Evolutionary conservation across 2,888 invertebrate genomes (phyloP), one percentile per base, ranked within the genome.

Genomic region (Luffia ferchaultella): DNA sequence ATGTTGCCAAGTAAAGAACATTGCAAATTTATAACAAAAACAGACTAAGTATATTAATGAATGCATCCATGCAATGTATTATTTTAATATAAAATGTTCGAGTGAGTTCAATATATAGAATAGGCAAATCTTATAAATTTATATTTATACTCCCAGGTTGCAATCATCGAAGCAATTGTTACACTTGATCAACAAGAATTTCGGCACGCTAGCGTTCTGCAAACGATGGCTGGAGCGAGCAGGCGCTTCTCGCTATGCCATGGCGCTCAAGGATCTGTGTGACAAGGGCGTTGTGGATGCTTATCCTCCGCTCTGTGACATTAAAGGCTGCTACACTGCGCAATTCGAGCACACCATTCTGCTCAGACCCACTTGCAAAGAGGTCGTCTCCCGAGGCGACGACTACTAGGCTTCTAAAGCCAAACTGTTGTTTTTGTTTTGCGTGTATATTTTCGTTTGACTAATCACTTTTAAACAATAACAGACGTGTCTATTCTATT

Each of bases 261-360:
- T 98, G 95, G 97, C 97, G 1, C 85, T 99, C 45, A 99, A 99
- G 77, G 98, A 99, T 86, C 87, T 99, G 51, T 97, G 97, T 78
- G 98, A 99, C 73, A 97, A 97, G 71, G 95, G 95, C 48, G 93
- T 98, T 20, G 95, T 99, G n/a, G 96, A 97, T 67, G 93, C 98
- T 1, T 99, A 99, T 80, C 99, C 99, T 17, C 99, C 99, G 7
- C 88, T 99, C 50, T 98, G 98, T 69, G 99, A 99, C 82, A 88
- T 93, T 57, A 96, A 95, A 74, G 98, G 99, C 52, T 96, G 95
- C 73, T 99, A 98, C 80, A 99, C 99, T 0, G 99, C 99, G 45
- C 99, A 99, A 83, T 99, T 95, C 71, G 99, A 99, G 72, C 99
- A 99, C 78, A 99, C 99, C 2, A 93, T 99, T 64, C 90, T 99